These are phyloP conservation scores for Medauroidea extradentata DNA, from an alignment of 1,140 invertebrate genomes.

Conservation along the genomic window DNA sequence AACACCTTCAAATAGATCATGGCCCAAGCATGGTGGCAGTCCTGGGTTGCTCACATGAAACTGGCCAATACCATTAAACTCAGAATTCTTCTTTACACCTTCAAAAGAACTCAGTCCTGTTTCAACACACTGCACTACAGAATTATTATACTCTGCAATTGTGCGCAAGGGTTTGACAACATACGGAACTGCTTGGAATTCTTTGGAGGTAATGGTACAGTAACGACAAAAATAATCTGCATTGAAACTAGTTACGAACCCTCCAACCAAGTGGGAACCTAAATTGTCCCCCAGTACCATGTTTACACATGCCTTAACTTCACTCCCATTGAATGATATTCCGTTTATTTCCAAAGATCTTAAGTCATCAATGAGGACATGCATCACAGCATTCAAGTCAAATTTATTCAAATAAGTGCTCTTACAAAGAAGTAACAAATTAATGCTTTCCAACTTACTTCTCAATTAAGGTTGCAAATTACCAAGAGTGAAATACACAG, in stretches of 20 bases:
- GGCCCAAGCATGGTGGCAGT: slow-evolving; percentile 25
- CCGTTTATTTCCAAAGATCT: neutral
- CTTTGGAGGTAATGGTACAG: neutral
- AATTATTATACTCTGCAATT: too few relatives aligned
- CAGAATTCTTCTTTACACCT: slow-evolving; percentile 27
- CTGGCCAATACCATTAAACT: slow-evolving; percentile 24
- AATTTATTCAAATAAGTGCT: neutral
- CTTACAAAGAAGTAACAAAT: slow-evolving; percentile 6
- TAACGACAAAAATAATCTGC: slow-evolving; percentile 4
- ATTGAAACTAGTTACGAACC: slow-evolving; percentile 3
- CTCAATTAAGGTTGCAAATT: slow-evolving; percentile 20
- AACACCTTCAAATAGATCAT: slow-evolving; percentile 24
- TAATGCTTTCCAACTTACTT: neutral
- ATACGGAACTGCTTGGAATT: too few relatives aligned
- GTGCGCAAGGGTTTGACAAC: too few relatives aligned
- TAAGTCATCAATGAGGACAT: neutral
- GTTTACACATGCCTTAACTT: neutral
- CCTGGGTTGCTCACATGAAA: slow-evolving; percentile 28
- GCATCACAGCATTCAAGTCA: neutral
- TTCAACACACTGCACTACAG: neutral
- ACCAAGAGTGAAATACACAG: slow-evolving; percentile 35
- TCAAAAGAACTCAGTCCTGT: slow-evolving; percentile 6
- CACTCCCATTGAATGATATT: neutral
- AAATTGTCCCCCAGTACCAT: slow-evolving; percentile 6
- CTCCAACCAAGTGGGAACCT: slow-evolving; percentile 3